Percentiles rank a stretch among this genome's conserved stretches.
Conservation (phyloP, 2,797 vertebrate species). For the Myotis pilosus region DNA sequence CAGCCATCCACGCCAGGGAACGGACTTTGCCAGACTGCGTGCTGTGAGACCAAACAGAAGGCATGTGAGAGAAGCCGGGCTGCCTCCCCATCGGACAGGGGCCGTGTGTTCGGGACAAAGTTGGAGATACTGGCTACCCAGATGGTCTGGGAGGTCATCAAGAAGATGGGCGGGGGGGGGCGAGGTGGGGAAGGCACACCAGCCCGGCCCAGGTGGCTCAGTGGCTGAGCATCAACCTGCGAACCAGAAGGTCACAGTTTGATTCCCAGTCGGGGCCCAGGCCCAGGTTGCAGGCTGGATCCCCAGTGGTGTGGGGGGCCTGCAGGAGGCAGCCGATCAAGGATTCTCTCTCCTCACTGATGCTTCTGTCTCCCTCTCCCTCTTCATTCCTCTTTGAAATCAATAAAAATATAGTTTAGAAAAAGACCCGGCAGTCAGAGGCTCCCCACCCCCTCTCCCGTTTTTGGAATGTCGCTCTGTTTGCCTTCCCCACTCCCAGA, state of each 20-base stretch:
- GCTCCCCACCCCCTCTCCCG: not conserved
- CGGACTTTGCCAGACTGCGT: not conserved
- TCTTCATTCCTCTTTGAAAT: not conserved
- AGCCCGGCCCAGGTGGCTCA: no score
- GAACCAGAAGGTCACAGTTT: no score
- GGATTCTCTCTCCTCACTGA: not conserved
- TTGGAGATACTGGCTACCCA: not conserved
- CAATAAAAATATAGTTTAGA: not conserved
- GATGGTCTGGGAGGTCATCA: not conserved
- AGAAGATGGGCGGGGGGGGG: not conserved
- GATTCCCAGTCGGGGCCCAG: no score
- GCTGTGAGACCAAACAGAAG: not conserved
- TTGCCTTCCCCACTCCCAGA: not conserved
- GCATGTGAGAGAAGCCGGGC: not conserved
- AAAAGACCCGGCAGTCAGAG: not conserved
- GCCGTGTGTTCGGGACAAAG: not conserved
- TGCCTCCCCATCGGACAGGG: not conserved
- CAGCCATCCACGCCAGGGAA: not conserved
- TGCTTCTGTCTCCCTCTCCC: not conserved
- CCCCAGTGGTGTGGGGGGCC: no score
- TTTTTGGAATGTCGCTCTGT: not conserved
- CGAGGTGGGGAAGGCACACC: no score
- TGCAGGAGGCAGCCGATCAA: no score
- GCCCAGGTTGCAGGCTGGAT: no score
- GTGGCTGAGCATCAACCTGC: no score